Conservation (phyloP, 2,888 invertebrate genomes). For the Sycophila texana region DNA sequence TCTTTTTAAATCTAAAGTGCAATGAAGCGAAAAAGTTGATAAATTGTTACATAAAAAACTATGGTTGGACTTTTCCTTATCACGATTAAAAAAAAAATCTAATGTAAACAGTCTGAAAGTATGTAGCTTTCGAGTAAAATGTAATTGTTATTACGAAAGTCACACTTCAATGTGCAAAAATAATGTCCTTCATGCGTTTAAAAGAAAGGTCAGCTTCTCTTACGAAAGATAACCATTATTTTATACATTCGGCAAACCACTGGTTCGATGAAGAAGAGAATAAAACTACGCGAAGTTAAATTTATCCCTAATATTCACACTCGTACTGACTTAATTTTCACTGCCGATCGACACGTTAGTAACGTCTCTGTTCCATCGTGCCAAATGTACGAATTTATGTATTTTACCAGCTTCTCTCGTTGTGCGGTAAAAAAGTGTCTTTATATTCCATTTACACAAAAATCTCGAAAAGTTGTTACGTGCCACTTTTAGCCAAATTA, state of each 20-base stretch:
- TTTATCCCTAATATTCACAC: slow-evolving; percentile 6
- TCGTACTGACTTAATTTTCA: slow-evolving; percentile 25
- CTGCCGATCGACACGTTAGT: slow-evolving; percentile 33
- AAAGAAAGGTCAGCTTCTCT: slow-evolving; percentile 18
- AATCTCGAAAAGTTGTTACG: background rate
- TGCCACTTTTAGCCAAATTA: slow-evolving; percentile 2
- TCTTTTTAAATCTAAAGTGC: slow-evolving; percentile 18
- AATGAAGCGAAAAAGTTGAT: slow-evolving; percentile 25
- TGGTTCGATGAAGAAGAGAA: slow-evolving; percentile 30
- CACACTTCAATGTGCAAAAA: slow-evolving; percentile 19
- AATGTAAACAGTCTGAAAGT: slow-evolving; percentile 48
- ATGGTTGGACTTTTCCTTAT: slow-evolving; percentile 14
- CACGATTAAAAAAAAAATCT: slow-evolving; percentile 14
- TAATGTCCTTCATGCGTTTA: background rate
- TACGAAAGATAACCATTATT: slow-evolving; percentile 14
- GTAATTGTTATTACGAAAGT: slow-evolving; percentile 35
- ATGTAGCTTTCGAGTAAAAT: slow-evolving; percentile 47
- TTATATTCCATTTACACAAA: slow-evolving; percentile 7
- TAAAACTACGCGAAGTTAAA: slow-evolving; percentile 12
- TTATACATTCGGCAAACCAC: slow-evolving; percentile 12
- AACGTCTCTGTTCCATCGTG: slow-evolving; percentile 27
- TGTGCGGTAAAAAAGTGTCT: slow-evolving; percentile 15
- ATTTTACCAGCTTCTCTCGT: slow-evolving; percentile 22
- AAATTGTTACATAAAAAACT: slow-evolving; percentile 33
- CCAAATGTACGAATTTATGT: slow-evolving; percentile 26